Percentiles rank a stretch among this genome's conserved stretches.
phyloP scores from a whole-genome alignment of 2,797 vertebrate species.

The Spondyliosoma cantharus region DNA sequence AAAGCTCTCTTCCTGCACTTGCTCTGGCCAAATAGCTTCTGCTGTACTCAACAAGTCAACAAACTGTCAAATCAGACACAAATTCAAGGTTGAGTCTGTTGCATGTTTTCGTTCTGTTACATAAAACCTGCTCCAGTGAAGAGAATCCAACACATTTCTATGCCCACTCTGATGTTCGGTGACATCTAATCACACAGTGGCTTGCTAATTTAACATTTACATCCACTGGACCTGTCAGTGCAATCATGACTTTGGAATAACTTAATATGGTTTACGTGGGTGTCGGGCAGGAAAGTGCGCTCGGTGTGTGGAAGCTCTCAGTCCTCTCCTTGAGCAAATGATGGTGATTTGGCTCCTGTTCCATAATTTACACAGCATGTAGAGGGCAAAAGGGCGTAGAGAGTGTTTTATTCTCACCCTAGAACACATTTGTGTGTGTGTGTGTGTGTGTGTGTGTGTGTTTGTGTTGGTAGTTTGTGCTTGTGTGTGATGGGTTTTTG shows the following conservation, averaged over 20 bases:
- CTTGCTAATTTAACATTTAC: slow-evolving; percentile 53
- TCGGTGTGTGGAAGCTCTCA: slow-evolving; percentile 26
- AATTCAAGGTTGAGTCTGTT: slow-evolving; percentile 34
- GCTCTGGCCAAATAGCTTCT: slow-evolving; percentile 30
- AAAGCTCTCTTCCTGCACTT: slow-evolving; percentile 30
- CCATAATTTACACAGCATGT: slow-evolving; percentile 39
- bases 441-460: slow-evolving; percentile 4
- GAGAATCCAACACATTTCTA: slow-evolving; percentile 37
- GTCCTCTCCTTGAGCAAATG: slow-evolving; percentile 29
- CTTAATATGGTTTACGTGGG: slow-evolving; percentile 45
- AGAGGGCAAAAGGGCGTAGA: slow-evolving; percentile 21
- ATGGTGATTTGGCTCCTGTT: slow-evolving; percentile 42
- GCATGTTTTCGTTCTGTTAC: slow-evolving; percentile 33
- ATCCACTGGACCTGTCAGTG: slow-evolving; percentile 45
- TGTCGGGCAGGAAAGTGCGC: slow-evolving; percentile 14
- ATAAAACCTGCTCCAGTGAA: slow-evolving; percentile 31
- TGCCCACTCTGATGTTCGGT: slow-evolving; percentile 24
- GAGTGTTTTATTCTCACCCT: slow-evolving; percentile 19
- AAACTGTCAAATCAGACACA: slow-evolving; percentile 46
- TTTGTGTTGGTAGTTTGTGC: not conserved
- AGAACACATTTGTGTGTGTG: slow-evolving; percentile 1
- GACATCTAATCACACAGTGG: slow-evolving; percentile 35
- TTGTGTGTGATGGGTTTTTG: slow-evolving; percentile 19
- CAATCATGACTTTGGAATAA: slow-evolving; percentile 54
- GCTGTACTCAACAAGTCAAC: slow-evolving; percentile 39